Evolutionary conservation across 1,140 invertebrate species (phyloP).

Genomic region (Brachionus plicatilis): DNA sequence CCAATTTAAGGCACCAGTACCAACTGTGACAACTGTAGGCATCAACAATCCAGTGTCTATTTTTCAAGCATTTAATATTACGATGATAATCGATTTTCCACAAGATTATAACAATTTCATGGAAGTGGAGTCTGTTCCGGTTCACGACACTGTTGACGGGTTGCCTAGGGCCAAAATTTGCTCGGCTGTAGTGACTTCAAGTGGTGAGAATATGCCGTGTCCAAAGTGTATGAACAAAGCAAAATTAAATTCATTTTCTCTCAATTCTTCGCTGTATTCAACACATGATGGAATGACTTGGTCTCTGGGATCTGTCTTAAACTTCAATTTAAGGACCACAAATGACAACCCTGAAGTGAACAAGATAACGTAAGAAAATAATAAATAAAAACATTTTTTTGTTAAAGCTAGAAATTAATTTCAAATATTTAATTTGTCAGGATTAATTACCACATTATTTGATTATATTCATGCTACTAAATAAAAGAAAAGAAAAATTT

Average conservation of each 20-base stretch:
- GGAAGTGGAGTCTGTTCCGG: conserved; percentile 5
- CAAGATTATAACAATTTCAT: background rate
- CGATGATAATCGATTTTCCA: background rate
- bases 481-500: no score
- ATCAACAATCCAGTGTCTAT: background rate
- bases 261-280: background rate
- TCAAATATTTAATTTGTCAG: no score
- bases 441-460: no score
- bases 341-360: background rate
- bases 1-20: background rate
- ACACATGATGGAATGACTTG: background rate
- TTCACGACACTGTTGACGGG: conserved; percentile 44
- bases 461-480: no score
- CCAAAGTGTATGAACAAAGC: background rate
- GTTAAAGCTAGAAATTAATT: no score
- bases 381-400: background rate
- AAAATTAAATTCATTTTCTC: background rate
- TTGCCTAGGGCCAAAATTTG: conserved; percentile 43
- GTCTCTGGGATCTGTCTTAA: background rate
- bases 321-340: background rate
- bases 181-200: conserved; percentile 10
- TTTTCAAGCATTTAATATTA: conserved; percentile 30
- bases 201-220: conserved; percentile 43
- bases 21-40: background rate
- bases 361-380: background rate